Percentiles rank a stretch among this genome's conserved stretches.
phyloP scores from a whole-genome alignment of 2,113 vertebrate species.

The Coregonus clupeaformis region DNA sequence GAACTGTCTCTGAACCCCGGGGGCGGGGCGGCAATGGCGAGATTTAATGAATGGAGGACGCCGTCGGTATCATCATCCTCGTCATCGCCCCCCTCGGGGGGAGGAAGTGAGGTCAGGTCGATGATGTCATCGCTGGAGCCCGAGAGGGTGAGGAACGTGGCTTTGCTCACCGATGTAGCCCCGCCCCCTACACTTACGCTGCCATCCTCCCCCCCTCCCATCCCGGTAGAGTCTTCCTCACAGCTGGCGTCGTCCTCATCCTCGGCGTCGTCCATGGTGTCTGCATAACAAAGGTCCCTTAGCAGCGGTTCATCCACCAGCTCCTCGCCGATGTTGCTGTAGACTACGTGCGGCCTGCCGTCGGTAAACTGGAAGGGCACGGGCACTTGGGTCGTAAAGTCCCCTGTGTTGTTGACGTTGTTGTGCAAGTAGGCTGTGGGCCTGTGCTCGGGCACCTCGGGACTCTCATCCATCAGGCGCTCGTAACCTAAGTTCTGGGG shows the following conservation, averaged over 20 bases:
- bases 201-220: slow-evolving; percentile 61
- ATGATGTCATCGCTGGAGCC: slow-evolving; percentile 96
- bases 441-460: slow-evolving; percentile 79
- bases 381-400: slow-evolving; percentile 75
- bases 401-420: slow-evolving; percentile 59
- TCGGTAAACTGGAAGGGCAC: slow-evolving; percentile 78
- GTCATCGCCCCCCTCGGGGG: slow-evolving; percentile 86
- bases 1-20: slow-evolving; percentile 93
- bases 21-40: slow-evolving; percentile 93
- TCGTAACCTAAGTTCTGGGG: slow-evolving; percentile 84
- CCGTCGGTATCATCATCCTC: slow-evolving; percentile 87
- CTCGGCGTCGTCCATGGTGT: slow-evolving; percentile 89
- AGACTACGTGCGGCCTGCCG: slow-evolving; percentile 79
- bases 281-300: slow-evolving; percentile 89
- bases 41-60: slow-evolving; percentile 88
- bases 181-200: slow-evolving; percentile 41
- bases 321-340: slow-evolving; percentile 85
- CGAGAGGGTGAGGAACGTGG: slow-evolving; percentile 84
- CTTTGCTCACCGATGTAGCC: slow-evolving; percentile 76
- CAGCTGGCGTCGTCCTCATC: slow-evolving; percentile 95
- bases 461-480: slow-evolving; percentile 84
- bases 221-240: slow-evolving; percentile 87
- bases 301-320: slow-evolving; percentile 89
- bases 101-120: slow-evolving; percentile 92
- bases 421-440: slow-evolving; percentile 76